Conservation (phyloP, 1,140 invertebrate species). For the Daktulosphaira vitifoliae region DNA sequence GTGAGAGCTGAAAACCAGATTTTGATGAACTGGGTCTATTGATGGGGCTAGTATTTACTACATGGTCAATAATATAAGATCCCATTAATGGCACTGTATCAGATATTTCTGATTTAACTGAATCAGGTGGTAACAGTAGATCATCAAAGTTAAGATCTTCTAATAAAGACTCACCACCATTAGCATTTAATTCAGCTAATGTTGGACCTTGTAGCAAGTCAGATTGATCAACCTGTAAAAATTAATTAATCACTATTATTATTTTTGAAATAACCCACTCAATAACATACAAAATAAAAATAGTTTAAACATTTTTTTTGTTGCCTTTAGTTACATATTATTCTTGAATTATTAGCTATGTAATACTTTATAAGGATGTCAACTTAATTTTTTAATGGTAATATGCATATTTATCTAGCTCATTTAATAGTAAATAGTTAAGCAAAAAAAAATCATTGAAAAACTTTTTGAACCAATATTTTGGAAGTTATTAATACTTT, state of each 20-base stretch:
- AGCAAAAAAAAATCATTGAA: too few relatives aligned
- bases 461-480: too few relatives aligned
- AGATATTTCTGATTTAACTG: conserved; percentile 22
- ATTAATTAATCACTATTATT: neutral
- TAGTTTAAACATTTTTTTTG: too few relatives aligned
- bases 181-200: conserved; percentile 66
- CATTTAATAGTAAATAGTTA: too few relatives aligned
- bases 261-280: too few relatives aligned
- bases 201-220: conserved; percentile 76
- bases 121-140: conserved; percentile 55
- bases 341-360: too few relatives aligned
- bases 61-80: conserved; percentile 29
- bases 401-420: too few relatives aligned
- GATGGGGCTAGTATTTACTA: conserved; percentile 36
- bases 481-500: too few relatives aligned
- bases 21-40: conserved; percentile 41
- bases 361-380: too few relatives aligned
- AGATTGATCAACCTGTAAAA: conserved; percentile 67
- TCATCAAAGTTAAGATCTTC: conserved; percentile 80
- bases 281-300: too few relatives aligned
- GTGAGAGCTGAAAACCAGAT: conserved; percentile 16
- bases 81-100: conserved; percentile 37
- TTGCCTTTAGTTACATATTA: too few relatives aligned
- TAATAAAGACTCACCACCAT: conserved; percentile 64
- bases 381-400: too few relatives aligned